These are phyloP conservation scores for Rhea americana DNA, from an alignment of 2,113 vertebrate species.

Conservation along the genomic window DNA sequence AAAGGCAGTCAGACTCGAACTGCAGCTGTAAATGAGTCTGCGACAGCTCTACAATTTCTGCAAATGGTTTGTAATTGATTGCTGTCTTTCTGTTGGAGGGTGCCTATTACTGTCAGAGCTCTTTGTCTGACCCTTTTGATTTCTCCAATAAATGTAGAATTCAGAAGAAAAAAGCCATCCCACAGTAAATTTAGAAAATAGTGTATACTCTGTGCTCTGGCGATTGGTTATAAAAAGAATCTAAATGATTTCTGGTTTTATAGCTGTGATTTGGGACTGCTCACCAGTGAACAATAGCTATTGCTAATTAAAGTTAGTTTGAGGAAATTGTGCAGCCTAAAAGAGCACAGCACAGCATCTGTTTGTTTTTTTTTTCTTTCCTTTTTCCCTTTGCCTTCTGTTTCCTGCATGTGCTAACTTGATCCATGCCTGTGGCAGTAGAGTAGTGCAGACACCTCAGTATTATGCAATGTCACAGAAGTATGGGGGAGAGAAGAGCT, in stretches of 20 bases:
- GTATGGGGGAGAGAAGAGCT: slow-evolving; percentile 49
- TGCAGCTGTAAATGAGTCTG: slow-evolving; percentile 69
- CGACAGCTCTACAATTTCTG: slow-evolving; percentile 78
- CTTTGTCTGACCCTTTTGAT: slow-evolving; percentile 72
- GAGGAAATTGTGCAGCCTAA: slow-evolving; percentile 21
- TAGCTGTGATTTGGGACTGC: background rate
- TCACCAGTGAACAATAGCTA: slow-evolving; percentile 14
- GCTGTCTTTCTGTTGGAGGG: slow-evolving; percentile 69
- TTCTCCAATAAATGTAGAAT: slow-evolving; percentile 9
- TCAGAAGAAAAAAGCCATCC: background rate
- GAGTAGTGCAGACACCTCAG: background rate
- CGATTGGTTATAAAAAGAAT: background rate
- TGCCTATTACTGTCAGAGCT: slow-evolving; percentile 78
- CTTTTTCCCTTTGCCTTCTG: background rate
- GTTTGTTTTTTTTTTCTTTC: background rate
- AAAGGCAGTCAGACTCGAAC: slow-evolving; percentile 42
- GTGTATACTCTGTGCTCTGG: background rate
- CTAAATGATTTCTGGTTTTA: background rate
- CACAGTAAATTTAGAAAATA: slow-evolving; percentile 9
- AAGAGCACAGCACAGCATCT: background rate
- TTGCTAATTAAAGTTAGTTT: slow-evolving; percentile 27
- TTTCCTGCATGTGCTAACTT: slow-evolving; percentile 28
- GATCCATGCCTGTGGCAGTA: slow-evolving; percentile 1
- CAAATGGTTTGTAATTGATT: slow-evolving; percentile 79
- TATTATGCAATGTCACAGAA: slow-evolving; percentile 4